Percentiles rank a stretch among this genome's conserved stretches.
phyloP scores from a whole-genome alignment of 2,888 invertebrate genomes.

The Acleris laterana region DNA sequence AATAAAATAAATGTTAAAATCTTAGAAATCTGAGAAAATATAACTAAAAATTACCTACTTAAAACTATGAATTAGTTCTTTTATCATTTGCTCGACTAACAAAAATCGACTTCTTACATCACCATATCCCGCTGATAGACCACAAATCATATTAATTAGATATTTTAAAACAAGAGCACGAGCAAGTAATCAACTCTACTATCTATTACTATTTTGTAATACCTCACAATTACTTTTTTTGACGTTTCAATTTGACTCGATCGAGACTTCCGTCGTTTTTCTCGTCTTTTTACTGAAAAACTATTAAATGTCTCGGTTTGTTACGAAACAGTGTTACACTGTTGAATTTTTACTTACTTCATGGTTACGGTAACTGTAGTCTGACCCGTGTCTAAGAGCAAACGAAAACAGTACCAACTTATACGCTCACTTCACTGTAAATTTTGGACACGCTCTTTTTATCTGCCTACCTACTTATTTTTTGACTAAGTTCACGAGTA shows the following conservation, averaged over 20 bases:
- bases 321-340: slow-evolving; percentile 35
- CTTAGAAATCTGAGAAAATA: no score
- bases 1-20: no score
- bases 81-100: no score
- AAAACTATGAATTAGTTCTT: no score
- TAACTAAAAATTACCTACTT: no score
- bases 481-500: no score
- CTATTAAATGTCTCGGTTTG: slow-evolving; percentile 24
- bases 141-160: slow-evolving; percentile 12
- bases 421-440: no score
- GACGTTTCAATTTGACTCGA: slow-evolving; percentile 22
- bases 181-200: slow-evolving; percentile 18
- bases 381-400: slow-evolving; percentile 26
- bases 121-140: slow-evolving; percentile 7
- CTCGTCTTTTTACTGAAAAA: slow-evolving; percentile 24
- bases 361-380: slow-evolving; percentile 21
- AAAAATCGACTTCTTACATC: no score
- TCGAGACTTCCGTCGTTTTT: slow-evolving; percentile 15
- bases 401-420: slow-evolving; percentile 9
- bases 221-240: slow-evolving; percentile 26
- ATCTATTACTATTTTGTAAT: slow-evolving; percentile 18
- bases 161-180: slow-evolving; percentile 6
- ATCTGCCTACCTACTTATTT: no score
- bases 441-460: no score
- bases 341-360: not conserved